These are phyloP conservation scores for Drosophila pallidifrons DNA, from an alignment of 1,140 invertebrate species.

Conservation along the genomic window DNA sequence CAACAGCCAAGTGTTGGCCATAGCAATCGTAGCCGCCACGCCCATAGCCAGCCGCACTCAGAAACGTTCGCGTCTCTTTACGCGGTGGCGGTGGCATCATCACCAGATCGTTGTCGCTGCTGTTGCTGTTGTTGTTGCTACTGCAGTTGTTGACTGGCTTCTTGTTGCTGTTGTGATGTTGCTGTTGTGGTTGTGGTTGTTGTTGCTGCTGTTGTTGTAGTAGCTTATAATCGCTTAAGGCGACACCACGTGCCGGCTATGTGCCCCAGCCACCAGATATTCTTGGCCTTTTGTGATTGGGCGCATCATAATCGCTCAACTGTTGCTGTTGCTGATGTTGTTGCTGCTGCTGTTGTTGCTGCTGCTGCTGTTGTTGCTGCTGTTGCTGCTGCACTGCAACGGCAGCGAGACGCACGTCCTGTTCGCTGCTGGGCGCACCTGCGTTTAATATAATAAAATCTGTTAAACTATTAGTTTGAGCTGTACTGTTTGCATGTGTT, in stretches of 20 bases:
- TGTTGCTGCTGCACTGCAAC: conserved; percentile 75
- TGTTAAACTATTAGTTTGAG: conserved; percentile 80
- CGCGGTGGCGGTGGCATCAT: conserved; percentile 78
- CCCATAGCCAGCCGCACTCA: conserved; percentile 42
- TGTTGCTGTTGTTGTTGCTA: conserved; percentile 43
- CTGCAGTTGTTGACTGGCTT: conserved; percentile 37
- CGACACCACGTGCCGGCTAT: conserved; percentile 87
- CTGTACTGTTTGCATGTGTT: conserved; percentile 57
- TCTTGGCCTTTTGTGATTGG: conserved; percentile 91
- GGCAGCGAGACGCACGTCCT: conserved; percentile 86
- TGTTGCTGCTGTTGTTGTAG: conserved; percentile 41
- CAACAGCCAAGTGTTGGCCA: conserved; percentile 63
- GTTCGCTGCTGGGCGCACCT: conserved; percentile 91
- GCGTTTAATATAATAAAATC: conserved; percentile 85
- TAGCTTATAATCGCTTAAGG: conserved; percentile 64
- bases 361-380: conserved; percentile 70
- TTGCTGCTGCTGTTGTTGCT: conserved; percentile 75
- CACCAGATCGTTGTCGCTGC: conserved; percentile 55
- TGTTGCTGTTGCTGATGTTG: conserved; percentile 84
- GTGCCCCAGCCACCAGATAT: conserved; percentile 94
- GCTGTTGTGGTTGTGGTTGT: conserved; percentile 19
- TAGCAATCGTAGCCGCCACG: conserved; percentile 66
- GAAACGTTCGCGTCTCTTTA: conserved; percentile 55
- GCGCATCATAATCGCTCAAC: conserved; percentile 92
- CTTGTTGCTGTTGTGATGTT: conserved; percentile 48